Base-by-base conservation (phyloP, 2,113 vertebrate species). In the Mirounga angustirostris region DNA sequence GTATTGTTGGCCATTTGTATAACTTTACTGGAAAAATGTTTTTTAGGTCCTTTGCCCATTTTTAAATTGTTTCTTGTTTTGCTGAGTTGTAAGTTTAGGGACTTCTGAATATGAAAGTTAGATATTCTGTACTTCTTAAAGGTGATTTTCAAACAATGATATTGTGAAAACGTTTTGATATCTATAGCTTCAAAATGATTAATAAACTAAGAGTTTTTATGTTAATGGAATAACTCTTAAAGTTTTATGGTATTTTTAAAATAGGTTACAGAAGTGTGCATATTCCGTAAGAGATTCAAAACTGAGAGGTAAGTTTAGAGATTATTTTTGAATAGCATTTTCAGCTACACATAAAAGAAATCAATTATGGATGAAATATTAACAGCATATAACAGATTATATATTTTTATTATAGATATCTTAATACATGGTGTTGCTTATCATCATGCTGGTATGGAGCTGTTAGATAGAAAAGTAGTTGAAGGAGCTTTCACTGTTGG, bases 381-480 rank as follows among this genome's bases (percentile, higher is more conserved):
- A 87, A 59, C 9, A 89, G 15, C 86, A 83, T 26, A 30, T 92
- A 85, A 54, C 8, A 96, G 61, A 61, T 74, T 24, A 91, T 95
- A 67, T 93, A 81, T 96, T 99, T 89, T 14, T 43, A 40, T 98
- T 89, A 94, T 97, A 99, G 99, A 99, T 96, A 98, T 99, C 87
- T 97, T 99, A 93, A 98, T 98, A 46, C 98, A 97, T 95, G 99
- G 99, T 97, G 98, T 99, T 95, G 99, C 99, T 95, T 99, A 99
- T 98, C 99, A 99, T 98, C 99, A 99, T 94, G 99, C 99, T 96
- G 99, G 99, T 54, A 98, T 99, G 98, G 99, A 99, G 63, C 8
- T 99, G 46, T 99, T 99, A 22, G 99, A 99, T 96, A 99, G 99
- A 98, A 99, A 99, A 99, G 46, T 98, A 97, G 98, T 99, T 96